A percentile compares a stretch with the other conserved stretches of the same genome.
Evolutionary conservation across 2,888 invertebrate genomes (phyloP).

Genomic region (Chrysodeixis includens): DNA sequence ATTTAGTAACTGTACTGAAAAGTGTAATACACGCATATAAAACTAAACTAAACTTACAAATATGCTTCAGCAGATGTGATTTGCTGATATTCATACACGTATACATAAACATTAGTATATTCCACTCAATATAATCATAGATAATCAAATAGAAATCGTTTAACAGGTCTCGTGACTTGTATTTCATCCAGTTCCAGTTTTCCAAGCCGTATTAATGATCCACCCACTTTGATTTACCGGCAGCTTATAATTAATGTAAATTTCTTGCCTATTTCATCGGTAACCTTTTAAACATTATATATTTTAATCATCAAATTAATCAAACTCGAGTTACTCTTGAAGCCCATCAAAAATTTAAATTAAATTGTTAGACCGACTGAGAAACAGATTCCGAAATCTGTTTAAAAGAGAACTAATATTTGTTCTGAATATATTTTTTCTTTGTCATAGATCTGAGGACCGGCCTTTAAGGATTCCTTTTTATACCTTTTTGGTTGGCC

Average conservation of each 20-base stretch:
- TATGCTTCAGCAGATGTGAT: no score
- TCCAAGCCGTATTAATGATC: not conserved
- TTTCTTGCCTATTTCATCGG: not conserved
- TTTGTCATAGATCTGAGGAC: constrained; percentile 13
- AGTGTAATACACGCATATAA: no score
- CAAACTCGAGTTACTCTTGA: not conserved
- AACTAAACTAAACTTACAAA: no score
- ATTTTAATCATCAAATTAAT: not conserved
- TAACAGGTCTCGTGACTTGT: not conserved
- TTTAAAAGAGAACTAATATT: constrained; percentile 5
- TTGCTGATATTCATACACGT: no score
- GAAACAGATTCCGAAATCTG: not conserved
- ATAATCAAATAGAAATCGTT: not conserved
- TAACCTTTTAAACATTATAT: not conserved
- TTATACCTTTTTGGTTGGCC: not conserved
- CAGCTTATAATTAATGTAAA: not conserved
- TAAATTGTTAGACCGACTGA: not conserved
- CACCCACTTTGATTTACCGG: not conserved
- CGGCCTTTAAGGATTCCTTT: not conserved
- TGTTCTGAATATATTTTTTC: constrained; percentile 9
- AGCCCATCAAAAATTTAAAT: not conserved
- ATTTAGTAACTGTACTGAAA: no score
- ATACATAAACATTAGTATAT: not conserved
- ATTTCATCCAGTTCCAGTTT: not conserved
- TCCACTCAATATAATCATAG: not conserved